These are phyloP conservation scores for Pogoniulus pusillus DNA, from an alignment of 2,797 vertebrate species.

Conservation along the genomic window DNA sequence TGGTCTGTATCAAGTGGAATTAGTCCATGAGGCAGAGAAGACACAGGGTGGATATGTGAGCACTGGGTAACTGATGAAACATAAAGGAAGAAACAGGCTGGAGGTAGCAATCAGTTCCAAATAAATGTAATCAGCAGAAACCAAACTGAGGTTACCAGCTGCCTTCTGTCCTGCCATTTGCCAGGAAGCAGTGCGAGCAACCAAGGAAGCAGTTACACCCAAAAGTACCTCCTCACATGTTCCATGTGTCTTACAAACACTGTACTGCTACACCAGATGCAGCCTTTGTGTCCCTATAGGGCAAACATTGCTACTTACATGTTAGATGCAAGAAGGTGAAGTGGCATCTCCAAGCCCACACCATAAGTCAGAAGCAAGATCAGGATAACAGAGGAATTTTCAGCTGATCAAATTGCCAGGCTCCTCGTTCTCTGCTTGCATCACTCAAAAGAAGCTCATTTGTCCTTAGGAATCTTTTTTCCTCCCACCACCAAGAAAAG, in stretches of 20 bases:
- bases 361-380: accelerated
- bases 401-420: neutral
- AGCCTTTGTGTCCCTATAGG: neutral
- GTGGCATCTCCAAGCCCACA: neutral
- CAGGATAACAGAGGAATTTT: neutral
- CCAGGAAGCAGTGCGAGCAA: neutral
- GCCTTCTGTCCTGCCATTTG: neutral
- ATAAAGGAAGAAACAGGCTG: neutral
- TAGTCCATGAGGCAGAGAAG: neutral
- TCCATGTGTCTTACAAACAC: neutral
- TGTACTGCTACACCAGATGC: neutral
- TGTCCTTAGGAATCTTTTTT: neutral
- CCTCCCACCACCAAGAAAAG: neutral
- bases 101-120: neutral
- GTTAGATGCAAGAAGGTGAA: neutral
- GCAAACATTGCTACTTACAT: accelerated
- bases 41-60: neutral
- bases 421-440: neutral
- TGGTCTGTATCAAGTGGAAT: neutral
- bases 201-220: neutral
- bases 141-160: neutral
- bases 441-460: neutral
- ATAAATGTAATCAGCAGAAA: neutral
- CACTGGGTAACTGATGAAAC: neutral
- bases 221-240: neutral